Percentiles rank a stretch among this genome's conserved stretches.
phyloP scores from a whole-genome alignment of 2,888 invertebrate genomes.

The Strigamia maritima region DNA sequence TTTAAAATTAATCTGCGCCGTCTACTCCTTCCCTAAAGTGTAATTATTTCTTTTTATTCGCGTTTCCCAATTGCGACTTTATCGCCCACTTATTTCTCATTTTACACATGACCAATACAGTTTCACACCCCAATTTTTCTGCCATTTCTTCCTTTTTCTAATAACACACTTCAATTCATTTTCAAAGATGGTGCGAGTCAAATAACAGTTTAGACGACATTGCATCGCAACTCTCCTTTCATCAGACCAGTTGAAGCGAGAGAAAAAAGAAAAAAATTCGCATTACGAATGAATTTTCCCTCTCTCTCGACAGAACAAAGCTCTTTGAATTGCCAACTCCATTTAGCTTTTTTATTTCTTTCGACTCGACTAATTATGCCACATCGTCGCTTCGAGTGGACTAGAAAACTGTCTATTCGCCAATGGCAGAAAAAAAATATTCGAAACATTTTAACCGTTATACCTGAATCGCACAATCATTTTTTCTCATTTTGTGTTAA shows the following conservation, averaged over 20 bases:
- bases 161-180: constrained; percentile 21
- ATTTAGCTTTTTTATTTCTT: not conserved
- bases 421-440: too few relatives aligned
- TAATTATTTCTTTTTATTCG: constrained; percentile 4
- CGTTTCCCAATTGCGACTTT: constrained; percentile 10
- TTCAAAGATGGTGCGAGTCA: constrained; percentile 1
- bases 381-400: not conserved
- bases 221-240: constrained; percentile 18
- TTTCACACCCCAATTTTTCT: not conserved
- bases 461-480: too few relatives aligned
- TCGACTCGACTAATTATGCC: constrained; percentile 14
- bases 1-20: constrained; percentile 9
- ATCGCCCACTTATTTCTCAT: constrained; percentile 34
- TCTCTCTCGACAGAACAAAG: constrained; percentile 20
- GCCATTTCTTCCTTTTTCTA: not conserved
- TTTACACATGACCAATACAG: constrained; percentile 11
- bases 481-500: too few relatives aligned
- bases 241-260: not conserved
- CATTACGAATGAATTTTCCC: constrained; percentile 14
- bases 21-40: not conserved
- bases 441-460: not conserved
- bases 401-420: not conserved
- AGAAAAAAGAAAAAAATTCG: not conserved
- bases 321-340: constrained; percentile 20
- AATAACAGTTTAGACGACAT: constrained; percentile 6